A percentile compares a stretch with the other conserved stretches of the same genome.
phyloP scores from a whole-genome alignment of 2,113 vertebrate genomes.

The Rutilus rutilus region DNA sequence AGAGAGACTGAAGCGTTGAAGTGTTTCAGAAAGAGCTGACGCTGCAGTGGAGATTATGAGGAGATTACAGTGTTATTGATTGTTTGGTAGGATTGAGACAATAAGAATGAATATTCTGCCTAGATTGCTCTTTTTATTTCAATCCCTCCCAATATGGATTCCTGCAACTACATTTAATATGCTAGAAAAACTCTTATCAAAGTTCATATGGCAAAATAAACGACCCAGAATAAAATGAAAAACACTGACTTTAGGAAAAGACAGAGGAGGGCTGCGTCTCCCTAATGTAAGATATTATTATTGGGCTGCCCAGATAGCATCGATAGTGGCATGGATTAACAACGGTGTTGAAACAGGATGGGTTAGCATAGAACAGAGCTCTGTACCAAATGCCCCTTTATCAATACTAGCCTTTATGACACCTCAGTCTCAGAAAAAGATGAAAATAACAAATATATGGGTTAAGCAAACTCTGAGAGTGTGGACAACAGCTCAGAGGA shows the following conservation, averaged over 20 bases:
- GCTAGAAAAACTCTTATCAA: background rate
- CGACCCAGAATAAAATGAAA: constrained; percentile 2
- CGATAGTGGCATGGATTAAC: too few species aligned
- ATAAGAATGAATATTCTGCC: background rate
- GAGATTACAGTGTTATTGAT: too few species aligned
- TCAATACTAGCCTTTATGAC: background rate
- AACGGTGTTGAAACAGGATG: background rate
- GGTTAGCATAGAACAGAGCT: background rate
- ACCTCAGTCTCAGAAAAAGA: background rate
- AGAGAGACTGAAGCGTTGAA: too few species aligned
- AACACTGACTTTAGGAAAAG: background rate
- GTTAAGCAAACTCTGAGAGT: too few species aligned
- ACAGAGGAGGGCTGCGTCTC: background rate
- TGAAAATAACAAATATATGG: too few species aligned
- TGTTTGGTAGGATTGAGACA: background rate
- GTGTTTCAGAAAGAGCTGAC: too few species aligned
- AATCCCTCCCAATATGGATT: background rate
- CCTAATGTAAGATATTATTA: background rate
- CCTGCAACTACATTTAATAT: constrained; percentile 6
- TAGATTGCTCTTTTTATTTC: background rate
- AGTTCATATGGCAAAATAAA: background rate
- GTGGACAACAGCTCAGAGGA: background rate
- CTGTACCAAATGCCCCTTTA: background rate
- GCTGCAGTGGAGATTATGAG: too few species aligned
- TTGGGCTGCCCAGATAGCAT: too few species aligned